Base-by-base conservation (phyloP, 2,797 vertebrate species). In the Selene dorsalis region DNA sequence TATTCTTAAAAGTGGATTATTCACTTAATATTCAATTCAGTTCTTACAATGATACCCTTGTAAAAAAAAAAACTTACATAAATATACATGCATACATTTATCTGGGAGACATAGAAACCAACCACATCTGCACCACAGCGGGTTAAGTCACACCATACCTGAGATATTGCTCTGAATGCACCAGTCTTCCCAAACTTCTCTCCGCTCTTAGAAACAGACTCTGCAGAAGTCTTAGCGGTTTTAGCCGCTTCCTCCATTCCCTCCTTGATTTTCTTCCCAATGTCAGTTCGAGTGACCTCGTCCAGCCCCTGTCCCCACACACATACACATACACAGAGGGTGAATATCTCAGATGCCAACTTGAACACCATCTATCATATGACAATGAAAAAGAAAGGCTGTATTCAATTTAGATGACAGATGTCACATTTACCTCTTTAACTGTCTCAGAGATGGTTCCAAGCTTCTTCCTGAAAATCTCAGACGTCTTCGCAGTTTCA, bases 221-320 rank as follows among this genome's bases (percentile, higher is more conserved):
- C 97, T 0, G 98, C 98, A 0, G 98, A 99, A 2, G 96, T 96
- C 73, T 97, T 99, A 0, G 98, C 98, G 0, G 97, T 95, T 91
- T 96, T 98, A 32, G 98, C 96, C 0, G 97, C 98, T 86, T 96
- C 98, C 47, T 98, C 98, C 92, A 99, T 92, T 0, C 98, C 97
- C 56, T 99, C 98, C 80, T 95, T 97, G 75, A 99, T 96, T 91
- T 96, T 99, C 80, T 97, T 96, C 6, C 98, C 98, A 14, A 99
- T 87, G 39, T 99, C 97, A 0, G 96, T 96, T 56, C 91, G 96
- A 63, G 94, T 94, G 47, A 98, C 98, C 88, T 98, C 98, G 3
- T 96, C 98, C 7, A 99, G 70, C 17, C 98, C 96, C 98, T 99
- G 94, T 53, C 11, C 57, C 41, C 12, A 76, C 30, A 78, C n/a